Evolutionary conservation across 2,113 vertebrate species (phyloP), one percentile per base, ranked within the genome.

Genomic region (Cromileptes altivelis): DNA sequence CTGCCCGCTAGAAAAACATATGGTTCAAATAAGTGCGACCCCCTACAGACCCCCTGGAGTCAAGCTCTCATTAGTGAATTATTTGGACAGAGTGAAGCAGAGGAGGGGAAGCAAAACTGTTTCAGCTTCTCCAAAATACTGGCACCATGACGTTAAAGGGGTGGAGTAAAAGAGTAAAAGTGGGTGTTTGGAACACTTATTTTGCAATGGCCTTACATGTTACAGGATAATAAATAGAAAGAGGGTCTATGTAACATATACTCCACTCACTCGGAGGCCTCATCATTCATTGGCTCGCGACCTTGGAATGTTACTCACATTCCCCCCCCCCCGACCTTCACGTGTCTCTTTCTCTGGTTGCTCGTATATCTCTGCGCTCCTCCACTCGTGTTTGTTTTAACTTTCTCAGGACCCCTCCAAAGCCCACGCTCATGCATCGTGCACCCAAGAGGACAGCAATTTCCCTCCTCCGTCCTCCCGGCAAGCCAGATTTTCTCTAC

Each of bases 371-470:
- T 93, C 75, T 21, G 30, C 10, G 37, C 80, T 87, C 82, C 82
- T 88, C 84, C 58, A 2, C 80, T 91, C 80, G 58, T 93, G 93
- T 93, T 93, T 95, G 92, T 88, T 93, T 94, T 92, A 93, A 93
- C 92, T 92, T 94, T 94, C 92, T 94, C 92, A 92, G 85, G 92
- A 92, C 91, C 90, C 82, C 85, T 83, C 71, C 70, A 50, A 85
- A 75, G 69, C 87, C 85, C 81, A 87, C n/a, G 65, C 82, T 87
- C 67, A 81, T 67, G 90, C 80, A 86, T 89, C 80, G 79, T 69
- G 40, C 75, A 89, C 90, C 91, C 90, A 75, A 67, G 91, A 94
- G 91, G 88, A 91, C 78, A 69, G 84, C 77, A 68, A 76, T 81
- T 75, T 76, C 82, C 83, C 82, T 67, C 81, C 72, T 56, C 67